These are phyloP conservation scores for Anoncus sp. DNA, from an alignment of 2,888 invertebrate genomes.

Conservation along the genomic window DNA sequence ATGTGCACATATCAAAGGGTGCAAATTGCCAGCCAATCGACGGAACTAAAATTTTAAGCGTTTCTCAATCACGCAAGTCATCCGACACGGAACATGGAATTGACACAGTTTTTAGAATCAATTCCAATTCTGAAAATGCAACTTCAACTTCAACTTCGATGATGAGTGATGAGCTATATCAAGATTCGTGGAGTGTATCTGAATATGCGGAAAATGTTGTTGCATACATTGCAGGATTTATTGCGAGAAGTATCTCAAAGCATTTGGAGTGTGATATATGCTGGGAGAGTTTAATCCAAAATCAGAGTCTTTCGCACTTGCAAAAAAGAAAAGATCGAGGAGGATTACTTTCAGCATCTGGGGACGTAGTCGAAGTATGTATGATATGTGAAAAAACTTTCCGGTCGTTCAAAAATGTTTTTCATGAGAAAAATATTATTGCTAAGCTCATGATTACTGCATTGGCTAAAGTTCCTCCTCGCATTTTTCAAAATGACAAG, in stretches of 20 bases:
- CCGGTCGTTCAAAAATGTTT: background rate
- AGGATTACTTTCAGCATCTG: background rate
- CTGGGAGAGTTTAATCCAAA: background rate
- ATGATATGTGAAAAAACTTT: background rate
- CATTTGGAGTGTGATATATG: background rate
- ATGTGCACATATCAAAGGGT: constrained; percentile 14
- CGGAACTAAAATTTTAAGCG: too few species aligned
- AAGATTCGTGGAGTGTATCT: too few species aligned
- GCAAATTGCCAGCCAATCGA: too few species aligned
- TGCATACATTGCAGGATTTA: background rate
- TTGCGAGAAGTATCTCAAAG: background rate
- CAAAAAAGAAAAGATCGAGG: background rate
- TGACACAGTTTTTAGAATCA: too few species aligned
- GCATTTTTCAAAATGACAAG: background rate
- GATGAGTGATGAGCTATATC: too few species aligned
- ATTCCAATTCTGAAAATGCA: too few species aligned
- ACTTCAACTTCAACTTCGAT: too few species aligned
- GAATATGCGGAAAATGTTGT: too few species aligned
- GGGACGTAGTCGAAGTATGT: background rate
- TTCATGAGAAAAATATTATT: background rate
- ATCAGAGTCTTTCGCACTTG: background rate
- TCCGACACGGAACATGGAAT: too few species aligned
- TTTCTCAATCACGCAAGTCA: too few species aligned
- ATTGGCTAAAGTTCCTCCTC: background rate
- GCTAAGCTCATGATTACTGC: background rate